Conservation (phyloP, 2,888 invertebrate species). For the Aproaerema taeniolella region DNA sequence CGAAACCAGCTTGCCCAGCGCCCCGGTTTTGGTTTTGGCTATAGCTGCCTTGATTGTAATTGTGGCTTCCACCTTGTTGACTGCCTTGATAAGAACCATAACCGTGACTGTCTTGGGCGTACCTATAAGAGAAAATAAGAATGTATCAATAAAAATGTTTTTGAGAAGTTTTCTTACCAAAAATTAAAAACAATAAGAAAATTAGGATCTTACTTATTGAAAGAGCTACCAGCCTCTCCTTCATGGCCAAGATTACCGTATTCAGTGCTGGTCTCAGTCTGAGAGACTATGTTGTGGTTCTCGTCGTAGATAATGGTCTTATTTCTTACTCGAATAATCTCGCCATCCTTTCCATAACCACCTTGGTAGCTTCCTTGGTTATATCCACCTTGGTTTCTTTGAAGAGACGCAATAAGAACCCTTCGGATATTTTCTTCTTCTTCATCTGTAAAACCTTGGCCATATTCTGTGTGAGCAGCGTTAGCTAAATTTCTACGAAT, state of each 20-base stretch:
- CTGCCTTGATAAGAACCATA: constrained; percentile 17
- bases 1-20: constrained; percentile 31
- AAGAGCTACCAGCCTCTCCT: constrained; percentile 65
- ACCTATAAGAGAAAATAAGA: constrained; percentile 1
- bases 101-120: constrained; percentile 16
- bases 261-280: constrained; percentile 72
- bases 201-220: constrained; percentile 50
- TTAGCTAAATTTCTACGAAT: constrained; percentile 5
- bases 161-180: no score
- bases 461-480: constrained; percentile 2
- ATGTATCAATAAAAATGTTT: no score
- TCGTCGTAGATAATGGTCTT: constrained; percentile 53
- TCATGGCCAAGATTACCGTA: constrained; percentile 61
- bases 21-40: constrained; percentile 17
- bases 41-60: constrained; percentile 33
- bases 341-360: constrained; percentile 29
- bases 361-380: constrained; percentile 27
- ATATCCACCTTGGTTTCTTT: constrained; percentile 10
- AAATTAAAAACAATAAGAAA: no score
- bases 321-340: constrained; percentile 46
- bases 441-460: constrained; percentile 14
- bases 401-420: constrained; percentile 6
- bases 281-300: constrained; percentile 62
- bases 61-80: constrained; percentile 12
- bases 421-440: constrained; percentile 17